Percentiles rank a stretch among this genome's conserved stretches.
Conservation (phyloP, 2,888 invertebrate species). For the Lamellibrachia columna region DNA sequence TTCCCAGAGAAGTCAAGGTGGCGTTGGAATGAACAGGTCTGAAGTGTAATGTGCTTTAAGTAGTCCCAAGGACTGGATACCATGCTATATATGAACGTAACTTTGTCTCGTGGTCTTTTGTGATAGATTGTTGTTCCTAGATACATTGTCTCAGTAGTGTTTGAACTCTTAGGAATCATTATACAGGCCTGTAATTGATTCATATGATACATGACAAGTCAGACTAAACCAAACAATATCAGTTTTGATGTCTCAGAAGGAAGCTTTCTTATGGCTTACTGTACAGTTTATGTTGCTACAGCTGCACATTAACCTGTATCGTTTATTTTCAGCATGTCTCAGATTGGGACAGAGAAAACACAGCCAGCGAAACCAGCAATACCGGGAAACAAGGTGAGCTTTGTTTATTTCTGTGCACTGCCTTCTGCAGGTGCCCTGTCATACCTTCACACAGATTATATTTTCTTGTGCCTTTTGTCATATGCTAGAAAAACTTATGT, state of each 20-base stretch:
- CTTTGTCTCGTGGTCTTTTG: no score
- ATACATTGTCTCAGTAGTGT: no score
- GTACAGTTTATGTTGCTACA: background rate
- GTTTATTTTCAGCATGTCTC: background rate
- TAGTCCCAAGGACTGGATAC: no score
- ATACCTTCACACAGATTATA: no score
- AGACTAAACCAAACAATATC: background rate
- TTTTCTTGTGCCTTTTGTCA: no score
- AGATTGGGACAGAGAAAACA: background rate
- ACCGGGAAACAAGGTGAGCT: background rate
- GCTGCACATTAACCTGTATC: background rate
- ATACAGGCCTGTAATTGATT: background rate
- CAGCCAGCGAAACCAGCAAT: background rate
- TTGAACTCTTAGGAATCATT: no score
- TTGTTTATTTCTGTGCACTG: background rate
- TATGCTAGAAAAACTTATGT: no score
- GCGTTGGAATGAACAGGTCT: no score
- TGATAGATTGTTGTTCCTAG: no score
- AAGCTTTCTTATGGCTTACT: background rate
- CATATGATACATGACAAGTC: background rate
- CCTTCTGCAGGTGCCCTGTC: background rate
- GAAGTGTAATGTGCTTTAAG: no score
- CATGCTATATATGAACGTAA: no score
- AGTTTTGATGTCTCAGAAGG: background rate
- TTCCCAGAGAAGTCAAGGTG: no score